Base-by-base conservation (phyloP, 2,888 invertebrate genomes). In the Monoplex corrugatus region DNA sequence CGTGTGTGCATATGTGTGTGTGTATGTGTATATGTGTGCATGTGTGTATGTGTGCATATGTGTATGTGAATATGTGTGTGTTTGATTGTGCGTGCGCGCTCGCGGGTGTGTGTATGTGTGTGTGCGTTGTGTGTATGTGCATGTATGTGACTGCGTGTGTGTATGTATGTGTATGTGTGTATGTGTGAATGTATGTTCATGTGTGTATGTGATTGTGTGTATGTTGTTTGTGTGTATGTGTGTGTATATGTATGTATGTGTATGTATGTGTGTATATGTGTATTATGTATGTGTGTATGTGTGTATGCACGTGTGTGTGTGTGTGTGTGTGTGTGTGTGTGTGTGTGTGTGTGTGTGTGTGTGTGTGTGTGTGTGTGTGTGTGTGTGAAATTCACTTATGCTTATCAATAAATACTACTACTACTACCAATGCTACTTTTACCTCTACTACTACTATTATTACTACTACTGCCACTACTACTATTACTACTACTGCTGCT, bases 301-400 rank as follows among this genome's bases (percentile, higher is more conserved):
- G 63, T 68, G 23, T 68, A 28, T 23, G 23, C 28, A 68, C 28
- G 28, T 68, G 23, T 68, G 28, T 68, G 23, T 68, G 23, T 68
- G 63, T 68, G 23, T 68, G 63, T 68, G 23, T 68, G 23, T 68
- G 63, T 68, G 63, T 68, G 63, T 68, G 63, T 68, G 63, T 68
- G 13, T 32, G 72, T 72, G 72, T 32, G 72, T 72, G 72, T 5
- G n/a, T 72, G 72, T 16, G 32, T 72, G 72, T 16, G 32, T 72
- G 72, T 32, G 32, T 72, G 32, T 32, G 72, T 72, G 72, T 32
- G 72, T 72, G 16, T 32, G 5, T 10, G 35, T n/a, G n/a, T n/a
- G n/a, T n/a, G n/a, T n/a, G n/a, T n/a, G n/a, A n/a, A n/a, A n/a
- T n/a, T n/a, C n/a, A n/a, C n/a, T n/a, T n/a, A n/a, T n/a, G n/a